Evolutionary conservation across 2,797 vertebrate genomes (phyloP).

Genomic region (Silurus lanzhouensis): DNA sequence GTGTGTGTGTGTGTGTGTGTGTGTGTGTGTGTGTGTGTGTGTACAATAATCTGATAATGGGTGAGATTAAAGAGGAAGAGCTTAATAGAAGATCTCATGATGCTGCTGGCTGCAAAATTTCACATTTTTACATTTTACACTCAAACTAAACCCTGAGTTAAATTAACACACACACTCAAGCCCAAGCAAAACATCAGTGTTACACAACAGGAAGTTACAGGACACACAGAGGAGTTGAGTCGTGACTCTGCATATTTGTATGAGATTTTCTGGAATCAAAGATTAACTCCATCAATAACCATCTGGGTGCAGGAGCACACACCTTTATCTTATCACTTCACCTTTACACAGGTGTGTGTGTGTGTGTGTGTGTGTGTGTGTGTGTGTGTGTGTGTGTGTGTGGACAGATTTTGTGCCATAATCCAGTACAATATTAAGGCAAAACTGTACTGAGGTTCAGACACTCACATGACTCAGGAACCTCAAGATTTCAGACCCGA

Average conservation of each 20-base stretch:
- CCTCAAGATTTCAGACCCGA: constrained; percentile 27
- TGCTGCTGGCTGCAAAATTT: background rate
- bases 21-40: too few relatives aligned
- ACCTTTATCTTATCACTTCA: background rate
- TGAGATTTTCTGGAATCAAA: background rate
- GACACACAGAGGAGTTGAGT: background rate
- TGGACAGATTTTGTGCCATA: too few relatives aligned
- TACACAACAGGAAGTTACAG: background rate
- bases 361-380: too few relatives aligned
- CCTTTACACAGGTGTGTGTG: background rate
- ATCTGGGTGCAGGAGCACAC: background rate
- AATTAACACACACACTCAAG: background rate
- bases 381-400: too few relatives aligned
- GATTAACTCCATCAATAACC: background rate
- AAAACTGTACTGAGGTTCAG: background rate
- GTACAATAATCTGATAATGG: too few relatives aligned
- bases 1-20: too few relatives aligned
- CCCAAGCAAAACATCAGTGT: background rate
- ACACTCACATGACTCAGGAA: constrained; percentile 27
- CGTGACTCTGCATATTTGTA: background rate
- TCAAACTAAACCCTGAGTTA: background rate
- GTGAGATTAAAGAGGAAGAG: too few relatives aligned
- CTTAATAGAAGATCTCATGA: too few relatives aligned
- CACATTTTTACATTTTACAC: background rate
- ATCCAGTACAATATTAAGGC: background rate